These are phyloP conservation scores for Gymnoscelis rufifasciata DNA, from an alignment of 2,888 invertebrate species.

Conservation along the genomic window DNA sequence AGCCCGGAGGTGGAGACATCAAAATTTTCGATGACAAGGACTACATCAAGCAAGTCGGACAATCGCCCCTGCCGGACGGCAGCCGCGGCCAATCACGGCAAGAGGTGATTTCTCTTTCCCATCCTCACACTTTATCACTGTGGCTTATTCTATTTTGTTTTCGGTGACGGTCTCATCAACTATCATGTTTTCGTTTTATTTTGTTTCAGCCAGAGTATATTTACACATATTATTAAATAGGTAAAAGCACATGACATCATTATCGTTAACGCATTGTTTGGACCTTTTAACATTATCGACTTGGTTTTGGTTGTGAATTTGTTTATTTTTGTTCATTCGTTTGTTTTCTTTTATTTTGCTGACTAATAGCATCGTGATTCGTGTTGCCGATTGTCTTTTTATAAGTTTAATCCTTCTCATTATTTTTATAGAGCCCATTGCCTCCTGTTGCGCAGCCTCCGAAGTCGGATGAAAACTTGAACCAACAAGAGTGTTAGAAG, in stretches of 20 bases:
- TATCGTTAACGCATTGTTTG: constrained; percentile 26
- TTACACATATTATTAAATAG: constrained; percentile 71
- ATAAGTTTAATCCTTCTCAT: background rate
- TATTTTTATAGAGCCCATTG: constrained; percentile 82
- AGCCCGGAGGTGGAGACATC: constrained; percentile 94
- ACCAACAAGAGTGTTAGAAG: constrained; percentile 81
- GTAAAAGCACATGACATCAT: constrained; percentile 31
- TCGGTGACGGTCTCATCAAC: constrained; percentile 50
- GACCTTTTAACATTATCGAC: constrained; percentile 22
- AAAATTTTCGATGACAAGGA: constrained; percentile 96
- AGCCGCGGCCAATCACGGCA: constrained; percentile 63
- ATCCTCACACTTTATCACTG: constrained; percentile 37
- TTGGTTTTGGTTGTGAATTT: constrained; percentile 31
- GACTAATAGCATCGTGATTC: constrained; percentile 31
- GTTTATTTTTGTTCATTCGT: constrained; percentile 17
- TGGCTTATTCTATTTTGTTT: constrained; percentile 36
- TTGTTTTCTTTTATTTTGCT: constrained; percentile 32
- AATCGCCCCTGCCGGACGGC: constrained; percentile 57
- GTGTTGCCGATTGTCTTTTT: constrained; percentile 16
- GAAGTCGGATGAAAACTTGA: constrained; percentile 86
- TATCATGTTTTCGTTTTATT: constrained; percentile 39
- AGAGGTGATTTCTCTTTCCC: constrained; percentile 67
- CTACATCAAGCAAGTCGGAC: constrained; percentile 87
- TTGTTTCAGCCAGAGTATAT: constrained; percentile 78
- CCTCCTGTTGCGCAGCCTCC: constrained; percentile 80